phyloP scores from a whole-genome alignment of 2,113 vertebrate genomes.

The Maccullochella peelii region DNA sequence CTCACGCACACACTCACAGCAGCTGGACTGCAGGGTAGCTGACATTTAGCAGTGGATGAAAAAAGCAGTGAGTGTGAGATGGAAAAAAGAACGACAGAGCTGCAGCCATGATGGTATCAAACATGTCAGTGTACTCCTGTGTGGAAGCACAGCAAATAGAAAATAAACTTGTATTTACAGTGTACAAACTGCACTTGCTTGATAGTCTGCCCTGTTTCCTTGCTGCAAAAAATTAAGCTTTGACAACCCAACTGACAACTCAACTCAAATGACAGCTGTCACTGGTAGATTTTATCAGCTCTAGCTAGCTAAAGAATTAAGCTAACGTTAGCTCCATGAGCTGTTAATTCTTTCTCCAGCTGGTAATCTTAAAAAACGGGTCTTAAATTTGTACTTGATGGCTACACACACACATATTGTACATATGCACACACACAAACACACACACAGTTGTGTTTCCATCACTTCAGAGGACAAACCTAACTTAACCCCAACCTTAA shows the following conservation, averaged over 20 bases:
- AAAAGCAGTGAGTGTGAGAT: slow-evolving; percentile 35
- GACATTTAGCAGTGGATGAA: slow-evolving; percentile 65
- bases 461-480: too few relatives aligned
- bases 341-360: background rate
- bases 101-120: slow-evolving; percentile 20
- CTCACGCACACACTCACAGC: slow-evolving; percentile 26
- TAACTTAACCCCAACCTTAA: too few relatives aligned
- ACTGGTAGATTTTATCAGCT: background rate
- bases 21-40: slow-evolving; percentile 61
- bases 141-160: background rate
- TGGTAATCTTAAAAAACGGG: background rate
- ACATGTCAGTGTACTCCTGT: background rate
- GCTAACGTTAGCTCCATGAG: background rate
- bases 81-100: slow-evolving; percentile 10
- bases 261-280: background rate
- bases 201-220: background rate
- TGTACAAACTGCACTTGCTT: background rate
- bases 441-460: too few relatives aligned
- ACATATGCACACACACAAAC: too few relatives aligned
- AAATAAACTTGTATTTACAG: background rate
- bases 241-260: too few relatives aligned
- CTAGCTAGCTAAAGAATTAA: background rate
- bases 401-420: too few relatives aligned
- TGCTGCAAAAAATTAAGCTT: background rate
- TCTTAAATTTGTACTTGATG: background rate